phyloP scores from a whole-genome alignment of 2,888 invertebrate species.

The Apotomis turbidana region DNA sequence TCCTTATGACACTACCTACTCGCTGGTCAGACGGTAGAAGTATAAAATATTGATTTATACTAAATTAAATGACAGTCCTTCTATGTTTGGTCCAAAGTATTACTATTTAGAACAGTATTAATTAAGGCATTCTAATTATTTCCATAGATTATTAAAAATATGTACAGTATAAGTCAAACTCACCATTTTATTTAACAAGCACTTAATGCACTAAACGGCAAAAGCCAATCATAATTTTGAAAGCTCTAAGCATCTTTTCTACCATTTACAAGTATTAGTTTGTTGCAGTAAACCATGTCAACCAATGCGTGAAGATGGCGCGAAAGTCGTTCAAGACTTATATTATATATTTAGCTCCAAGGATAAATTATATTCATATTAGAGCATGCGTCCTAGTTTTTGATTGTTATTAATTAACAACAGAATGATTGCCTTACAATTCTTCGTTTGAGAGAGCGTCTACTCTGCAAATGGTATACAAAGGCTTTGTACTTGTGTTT shows the following conservation, averaged over 20 bases:
- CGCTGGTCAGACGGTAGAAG: too few relatives aligned
- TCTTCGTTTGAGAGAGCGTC: too few relatives aligned
- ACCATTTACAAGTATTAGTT: constrained; percentile 33
- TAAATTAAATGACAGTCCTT: too few relatives aligned
- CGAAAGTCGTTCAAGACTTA: constrained; percentile 10
- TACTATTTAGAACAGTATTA: too few relatives aligned
- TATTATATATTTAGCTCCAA: background rate
- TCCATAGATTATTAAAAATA: background rate
- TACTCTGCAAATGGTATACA: too few relatives aligned
- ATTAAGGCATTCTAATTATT: background rate
- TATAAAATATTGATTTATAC: too few relatives aligned
- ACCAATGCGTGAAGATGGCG: constrained; percentile 18
- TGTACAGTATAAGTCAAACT: constrained; percentile 27
- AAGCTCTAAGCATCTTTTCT: constrained; percentile 40
- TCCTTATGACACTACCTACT: too few relatives aligned
- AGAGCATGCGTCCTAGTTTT: background rate
- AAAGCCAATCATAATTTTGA: constrained; percentile 20
- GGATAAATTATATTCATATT: background rate
- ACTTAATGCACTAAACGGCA: constrained; percentile 30
- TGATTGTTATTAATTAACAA: background rate
- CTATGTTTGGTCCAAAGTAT: too few relatives aligned
- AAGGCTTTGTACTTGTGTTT: too few relatives aligned
- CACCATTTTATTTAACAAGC: constrained; percentile 32
- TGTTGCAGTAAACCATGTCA: constrained; percentile 3
- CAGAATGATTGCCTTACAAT: background rate